A percentile compares a stretch with the other conserved stretches of the same genome.
These are phyloP conservation scores for Calameuta filiformis DNA, from an alignment of 2,888 invertebrate genomes.

Conservation along the genomic window DNA sequence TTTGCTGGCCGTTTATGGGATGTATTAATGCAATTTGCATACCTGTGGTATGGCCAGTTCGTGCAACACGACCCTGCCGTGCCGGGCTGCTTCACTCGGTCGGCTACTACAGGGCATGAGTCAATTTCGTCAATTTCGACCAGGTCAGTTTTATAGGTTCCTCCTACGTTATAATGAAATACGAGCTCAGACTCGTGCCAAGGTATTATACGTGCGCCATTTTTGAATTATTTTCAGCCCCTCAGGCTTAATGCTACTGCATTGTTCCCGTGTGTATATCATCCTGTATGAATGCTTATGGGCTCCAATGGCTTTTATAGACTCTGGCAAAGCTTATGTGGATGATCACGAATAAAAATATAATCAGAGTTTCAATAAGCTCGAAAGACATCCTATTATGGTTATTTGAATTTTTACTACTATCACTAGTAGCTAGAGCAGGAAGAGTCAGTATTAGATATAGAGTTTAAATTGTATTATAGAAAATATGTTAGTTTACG, in stretches of 20 bases:
- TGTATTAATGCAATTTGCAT: slow-evolving; percentile 58
- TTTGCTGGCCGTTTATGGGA: slow-evolving; percentile 54
- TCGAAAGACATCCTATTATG: neutral
- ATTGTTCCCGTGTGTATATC: neutral
- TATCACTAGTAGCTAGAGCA: neutral
- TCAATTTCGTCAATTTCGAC: slow-evolving; percentile 38
- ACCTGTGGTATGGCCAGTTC: slow-evolving; percentile 17
- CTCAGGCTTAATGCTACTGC: neutral
- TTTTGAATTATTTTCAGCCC: neutral
- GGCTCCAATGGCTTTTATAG: neutral
- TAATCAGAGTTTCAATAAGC: neutral
- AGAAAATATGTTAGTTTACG: neutral
- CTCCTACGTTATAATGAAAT: slow-evolving; percentile 8
- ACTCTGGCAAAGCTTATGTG: too few species aligned
- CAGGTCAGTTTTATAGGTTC: slow-evolving; percentile 32
- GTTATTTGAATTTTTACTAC: neutral
- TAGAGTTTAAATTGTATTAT: neutral
- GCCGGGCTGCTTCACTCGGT: slow-evolving; percentile 15
- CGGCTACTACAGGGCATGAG: slow-evolving; percentile 24
- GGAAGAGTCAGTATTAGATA: neutral
- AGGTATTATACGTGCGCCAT: neutral
- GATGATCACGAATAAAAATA: neutral
- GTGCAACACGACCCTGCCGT: slow-evolving; percentile 3
- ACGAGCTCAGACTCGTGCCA: neutral
- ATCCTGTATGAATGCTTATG: neutral